phyloP scores from a whole-genome alignment of 2,888 invertebrate species.

The Zelleria hepariella region DNA sequence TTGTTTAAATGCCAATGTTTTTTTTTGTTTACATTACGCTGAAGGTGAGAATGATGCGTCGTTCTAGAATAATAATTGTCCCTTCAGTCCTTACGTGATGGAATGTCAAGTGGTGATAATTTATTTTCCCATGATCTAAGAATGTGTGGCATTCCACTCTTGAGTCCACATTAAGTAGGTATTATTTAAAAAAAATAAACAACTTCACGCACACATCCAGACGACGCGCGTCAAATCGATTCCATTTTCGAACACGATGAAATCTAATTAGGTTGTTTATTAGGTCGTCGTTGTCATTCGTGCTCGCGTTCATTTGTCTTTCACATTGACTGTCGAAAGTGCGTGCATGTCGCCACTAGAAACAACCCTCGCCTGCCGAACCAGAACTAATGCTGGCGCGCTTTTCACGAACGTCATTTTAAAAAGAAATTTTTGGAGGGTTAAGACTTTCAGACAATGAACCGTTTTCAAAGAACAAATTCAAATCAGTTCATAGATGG shows the following conservation, averaged over 20 bases:
- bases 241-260: neutral
- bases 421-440: neutral
- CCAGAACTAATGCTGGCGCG: neutral
- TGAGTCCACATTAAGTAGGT: neutral
- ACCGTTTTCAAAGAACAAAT: too few relatives aligned
- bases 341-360: neutral
- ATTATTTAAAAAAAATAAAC: neutral
- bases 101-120: conserved; percentile 33
- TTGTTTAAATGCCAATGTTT: conserved; percentile 1
- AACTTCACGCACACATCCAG: neutral
- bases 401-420: neutral
- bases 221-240: neutral
- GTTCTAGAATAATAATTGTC: conserved; percentile 48
- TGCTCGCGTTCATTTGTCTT: neutral
- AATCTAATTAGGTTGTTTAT: neutral
- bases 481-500: too few relatives aligned
- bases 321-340: neutral
- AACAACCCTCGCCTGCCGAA: neutral
- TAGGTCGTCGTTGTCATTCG: neutral
- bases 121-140: neutral
- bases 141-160: neutral
- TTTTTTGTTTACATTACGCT: neutral
- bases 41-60: conserved; percentile 2
- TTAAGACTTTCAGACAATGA: neutral
- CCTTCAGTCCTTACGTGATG: conserved; percentile 52